These are phyloP conservation scores for Dasypogon diadema DNA, from an alignment of 2,888 invertebrate species.

Conservation along the genomic window DNA sequence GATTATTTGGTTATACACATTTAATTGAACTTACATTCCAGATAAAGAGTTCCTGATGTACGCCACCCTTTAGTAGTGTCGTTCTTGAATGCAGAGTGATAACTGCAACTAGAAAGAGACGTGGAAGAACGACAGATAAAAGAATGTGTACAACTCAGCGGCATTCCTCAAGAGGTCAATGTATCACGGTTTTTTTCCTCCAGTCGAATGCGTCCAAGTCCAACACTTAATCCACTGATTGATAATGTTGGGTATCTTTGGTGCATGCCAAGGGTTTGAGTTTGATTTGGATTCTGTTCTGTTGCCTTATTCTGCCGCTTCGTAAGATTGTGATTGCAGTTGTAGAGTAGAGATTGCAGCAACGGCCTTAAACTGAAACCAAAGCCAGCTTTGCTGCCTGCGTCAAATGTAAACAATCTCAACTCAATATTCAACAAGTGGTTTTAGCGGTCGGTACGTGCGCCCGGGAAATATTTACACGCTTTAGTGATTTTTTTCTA, in stretches of 20 bases:
- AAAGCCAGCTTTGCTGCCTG: too few species aligned
- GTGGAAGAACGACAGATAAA: background rate
- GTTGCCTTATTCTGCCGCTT: too few species aligned
- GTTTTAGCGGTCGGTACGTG: too few species aligned
- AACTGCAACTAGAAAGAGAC: background rate
- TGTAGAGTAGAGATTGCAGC: too few species aligned
- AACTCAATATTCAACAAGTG: background rate
- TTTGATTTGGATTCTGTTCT: too few species aligned
- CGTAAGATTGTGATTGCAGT: too few species aligned
- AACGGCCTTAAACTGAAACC: too few species aligned
- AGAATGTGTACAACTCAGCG: background rate
- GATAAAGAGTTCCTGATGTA: background rate
- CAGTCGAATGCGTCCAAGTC: too few species aligned
- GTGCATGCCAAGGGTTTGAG: conserved; percentile 3
- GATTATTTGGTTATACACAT: background rate
- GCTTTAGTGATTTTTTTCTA: conserved; percentile 6
- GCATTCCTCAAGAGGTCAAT: conserved; percentile 26
- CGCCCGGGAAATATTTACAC: too few species aligned
- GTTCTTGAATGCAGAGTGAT: background rate
- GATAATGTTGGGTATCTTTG: background rate
- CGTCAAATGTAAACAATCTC: background rate
- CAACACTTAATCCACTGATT: background rate
- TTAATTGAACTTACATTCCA: background rate
- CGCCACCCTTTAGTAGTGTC: background rate
- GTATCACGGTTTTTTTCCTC: background rate